Conservation (phyloP, 2,888 invertebrate species). For the Dendrolimus pini region DNA sequence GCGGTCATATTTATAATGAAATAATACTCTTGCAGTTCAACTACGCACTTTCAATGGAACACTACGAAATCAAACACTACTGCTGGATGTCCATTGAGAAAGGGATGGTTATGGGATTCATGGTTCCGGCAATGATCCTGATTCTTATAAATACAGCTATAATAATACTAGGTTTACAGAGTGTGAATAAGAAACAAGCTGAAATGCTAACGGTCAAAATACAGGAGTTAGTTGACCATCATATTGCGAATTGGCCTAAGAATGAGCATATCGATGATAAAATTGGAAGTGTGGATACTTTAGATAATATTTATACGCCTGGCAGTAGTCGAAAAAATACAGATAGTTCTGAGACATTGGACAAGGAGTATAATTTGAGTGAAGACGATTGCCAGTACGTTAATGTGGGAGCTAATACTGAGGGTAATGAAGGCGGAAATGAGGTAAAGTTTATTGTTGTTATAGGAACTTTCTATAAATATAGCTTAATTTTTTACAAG, state of each 20-base stretch:
- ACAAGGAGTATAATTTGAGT: slow-evolving; percentile 51
- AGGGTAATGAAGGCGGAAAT: slow-evolving; percentile 40
- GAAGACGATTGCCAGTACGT: slow-evolving; percentile 60
- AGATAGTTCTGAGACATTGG: slow-evolving; percentile 60
- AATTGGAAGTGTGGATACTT: slow-evolving; percentile 50
- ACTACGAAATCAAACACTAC: slow-evolving; percentile 83
- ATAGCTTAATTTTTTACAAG: slow-evolving; percentile 3
- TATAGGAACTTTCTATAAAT: neutral
- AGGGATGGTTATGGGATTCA: slow-evolving; percentile 86
- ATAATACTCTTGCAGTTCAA: slow-evolving; percentile 67
- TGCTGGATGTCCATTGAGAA: slow-evolving; percentile 87
- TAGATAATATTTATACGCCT: slow-evolving; percentile 54
- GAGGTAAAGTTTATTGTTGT: slow-evolving; percentile 33
- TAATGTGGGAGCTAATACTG: slow-evolving; percentile 31
- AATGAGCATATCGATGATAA: slow-evolving; percentile 39
- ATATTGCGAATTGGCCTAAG: slow-evolving; percentile 59
- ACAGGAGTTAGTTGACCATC: slow-evolving; percentile 60
- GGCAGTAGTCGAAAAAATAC: slow-evolving; percentile 62
- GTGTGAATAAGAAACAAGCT: slow-evolving; percentile 62
- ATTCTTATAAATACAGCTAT: slow-evolving; percentile 80
- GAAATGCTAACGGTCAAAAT: slow-evolving; percentile 63
- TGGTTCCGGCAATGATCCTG: slow-evolving; percentile 82
- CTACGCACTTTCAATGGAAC: slow-evolving; percentile 80
- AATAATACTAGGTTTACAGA: slow-evolving; percentile 74
- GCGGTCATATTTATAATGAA: too few relatives aligned